Percentiles rank a stretch among this genome's conserved stretches.
Evolutionary conservation across 2,113 vertebrate species (phyloP).

Genomic region (Athene cunicularia): DNA sequence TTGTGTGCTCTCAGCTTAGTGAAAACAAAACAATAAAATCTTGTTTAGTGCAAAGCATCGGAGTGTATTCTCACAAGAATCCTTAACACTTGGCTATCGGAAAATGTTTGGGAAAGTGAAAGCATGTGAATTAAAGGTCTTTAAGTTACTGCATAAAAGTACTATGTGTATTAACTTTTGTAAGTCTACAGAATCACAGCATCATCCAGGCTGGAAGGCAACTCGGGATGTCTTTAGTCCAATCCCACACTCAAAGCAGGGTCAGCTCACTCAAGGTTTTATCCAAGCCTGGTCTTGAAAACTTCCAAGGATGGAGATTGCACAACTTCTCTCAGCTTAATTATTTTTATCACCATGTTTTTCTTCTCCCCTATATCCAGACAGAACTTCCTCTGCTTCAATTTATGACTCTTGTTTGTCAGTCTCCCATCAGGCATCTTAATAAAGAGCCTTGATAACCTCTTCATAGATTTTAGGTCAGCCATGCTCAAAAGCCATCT

Average conservation of each 20-base stretch:
- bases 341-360: neutral
- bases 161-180: neutral
- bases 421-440: neutral
- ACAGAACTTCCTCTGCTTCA: neutral
- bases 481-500: neutral
- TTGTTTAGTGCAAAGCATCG: neutral
- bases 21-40: neutral
- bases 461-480: neutral
- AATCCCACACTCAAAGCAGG: neutral
- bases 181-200: neutral
- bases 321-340: neutral
- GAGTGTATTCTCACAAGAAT: neutral
- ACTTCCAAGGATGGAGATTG: neutral
- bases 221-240: neutral
- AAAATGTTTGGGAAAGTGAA: neutral
- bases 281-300: neutral
- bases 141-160: neutral
- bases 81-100: neutral
- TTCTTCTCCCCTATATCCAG: neutral
- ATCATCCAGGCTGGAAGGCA: neutral
- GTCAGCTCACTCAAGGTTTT: neutral
- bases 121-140: neutral
- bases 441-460: neutral
- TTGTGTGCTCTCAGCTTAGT: neutral
- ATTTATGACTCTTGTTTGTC: neutral